Conservation (phyloP, 2,797 vertebrate genomes). For the Anomalospiza imberbis region DNA sequence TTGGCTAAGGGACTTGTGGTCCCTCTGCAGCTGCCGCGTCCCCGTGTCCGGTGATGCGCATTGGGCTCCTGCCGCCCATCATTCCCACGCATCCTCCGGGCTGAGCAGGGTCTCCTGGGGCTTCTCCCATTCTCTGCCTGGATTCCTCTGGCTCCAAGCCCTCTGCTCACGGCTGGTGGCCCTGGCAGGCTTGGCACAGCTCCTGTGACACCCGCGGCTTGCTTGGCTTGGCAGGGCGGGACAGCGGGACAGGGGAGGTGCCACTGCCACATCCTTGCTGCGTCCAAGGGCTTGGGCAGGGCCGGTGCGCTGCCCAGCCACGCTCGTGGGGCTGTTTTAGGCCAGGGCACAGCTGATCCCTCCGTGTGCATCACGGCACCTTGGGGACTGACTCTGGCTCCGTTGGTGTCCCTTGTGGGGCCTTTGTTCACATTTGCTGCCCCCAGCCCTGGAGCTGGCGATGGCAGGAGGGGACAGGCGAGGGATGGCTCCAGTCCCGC, state of each 20-base stretch:
- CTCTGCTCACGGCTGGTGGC: background rate
- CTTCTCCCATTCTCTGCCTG: background rate
- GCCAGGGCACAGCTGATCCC: background rate
- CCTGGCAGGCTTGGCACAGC: accelerated
- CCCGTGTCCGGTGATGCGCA: accelerated
- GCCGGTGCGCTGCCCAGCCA: background rate
- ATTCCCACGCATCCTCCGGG: accelerated
- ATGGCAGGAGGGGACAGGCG: background rate
- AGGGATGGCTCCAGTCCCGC: accelerated
- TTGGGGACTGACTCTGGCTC: background rate
- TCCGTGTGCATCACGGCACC: accelerated
- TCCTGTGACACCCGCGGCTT: accelerated
- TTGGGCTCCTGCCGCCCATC: background rate
- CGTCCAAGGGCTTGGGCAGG: background rate
- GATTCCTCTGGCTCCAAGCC: background rate
- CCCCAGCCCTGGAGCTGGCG: accelerated
- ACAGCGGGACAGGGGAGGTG: accelerated
- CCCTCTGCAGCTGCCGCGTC: accelerated
- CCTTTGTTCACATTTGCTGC: background rate
- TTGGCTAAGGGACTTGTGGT: accelerated
- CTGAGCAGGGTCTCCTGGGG: accelerated
- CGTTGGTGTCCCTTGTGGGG: accelerated
- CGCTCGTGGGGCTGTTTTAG: background rate
- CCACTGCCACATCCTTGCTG: background rate
- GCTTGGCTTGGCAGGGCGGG: accelerated